phyloP scores from a whole-genome alignment of 2,888 invertebrate species.

The Zootermopsis nevadensis region DNA sequence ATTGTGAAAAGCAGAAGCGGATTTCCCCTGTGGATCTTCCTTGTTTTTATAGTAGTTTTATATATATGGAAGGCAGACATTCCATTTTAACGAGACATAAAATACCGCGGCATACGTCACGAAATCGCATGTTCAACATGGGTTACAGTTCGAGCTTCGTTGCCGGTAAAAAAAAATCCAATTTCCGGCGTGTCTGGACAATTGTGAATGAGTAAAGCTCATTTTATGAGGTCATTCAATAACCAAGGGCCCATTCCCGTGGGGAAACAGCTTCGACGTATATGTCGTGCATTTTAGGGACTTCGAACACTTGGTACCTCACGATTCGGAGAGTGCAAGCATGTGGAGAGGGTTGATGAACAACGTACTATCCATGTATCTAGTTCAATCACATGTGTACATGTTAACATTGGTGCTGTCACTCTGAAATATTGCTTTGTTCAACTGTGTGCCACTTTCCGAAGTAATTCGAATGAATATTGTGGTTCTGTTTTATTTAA shows the following conservation, averaged over 20 bases:
- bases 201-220: conserved; percentile 21
- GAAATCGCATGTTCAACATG: conserved; percentile 2
- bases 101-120: conserved; percentile 6
- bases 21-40: conserved; percentile 2
- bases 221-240: conserved; percentile 36
- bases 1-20: conserved; percentile 15
- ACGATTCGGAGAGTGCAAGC: neutral
- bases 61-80: conserved; percentile 8
- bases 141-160: conserved; percentile 9
- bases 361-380: neutral
- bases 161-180: conserved; percentile 32
- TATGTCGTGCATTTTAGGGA: conserved; percentile 19
- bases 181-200: conserved; percentile 40
- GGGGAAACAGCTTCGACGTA: neutral
- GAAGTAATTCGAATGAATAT: neutral
- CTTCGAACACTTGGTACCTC: neutral
- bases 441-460: neutral
- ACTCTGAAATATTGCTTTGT: neutral
- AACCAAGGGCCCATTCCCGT: neutral
- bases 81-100: conserved; percentile 41
- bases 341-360: neutral
- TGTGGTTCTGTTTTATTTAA: neutral
- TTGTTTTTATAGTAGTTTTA: conserved; percentile 10
- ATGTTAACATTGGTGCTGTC: neutral
- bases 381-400: neutral